Percentiles rank a stretch among this genome's conserved stretches.
phyloP scores from a whole-genome alignment of 1,140 invertebrate species.

The Anoplolepis gracilipes region DNA sequence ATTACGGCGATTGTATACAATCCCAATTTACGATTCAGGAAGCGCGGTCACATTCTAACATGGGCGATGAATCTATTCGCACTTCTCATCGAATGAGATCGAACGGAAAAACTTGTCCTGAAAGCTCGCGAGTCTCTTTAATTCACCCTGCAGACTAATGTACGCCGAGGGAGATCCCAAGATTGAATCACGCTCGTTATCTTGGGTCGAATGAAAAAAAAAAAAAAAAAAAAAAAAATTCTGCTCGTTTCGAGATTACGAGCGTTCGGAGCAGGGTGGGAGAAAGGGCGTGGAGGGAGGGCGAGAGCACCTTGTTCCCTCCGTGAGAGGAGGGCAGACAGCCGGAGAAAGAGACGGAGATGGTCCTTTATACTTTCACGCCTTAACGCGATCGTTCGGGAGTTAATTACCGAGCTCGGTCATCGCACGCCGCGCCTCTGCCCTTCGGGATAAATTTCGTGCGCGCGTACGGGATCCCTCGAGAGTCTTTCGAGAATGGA shows the following conservation, averaged over 20 bases:
- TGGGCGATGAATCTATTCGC: background rate
- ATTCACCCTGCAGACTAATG: slow-evolving; percentile 48
- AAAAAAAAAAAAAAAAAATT: slow-evolving; percentile 44
- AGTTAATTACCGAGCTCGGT: slow-evolving; percentile 73
- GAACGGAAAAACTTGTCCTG: background rate
- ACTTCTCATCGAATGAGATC: background rate
- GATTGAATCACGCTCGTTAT: slow-evolving; percentile 74
- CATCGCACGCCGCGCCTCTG: slow-evolving; percentile 53
- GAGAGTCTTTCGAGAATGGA: slow-evolving; percentile 44
- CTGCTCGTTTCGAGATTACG: slow-evolving; percentile 64
- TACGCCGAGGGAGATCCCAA: slow-evolving; percentile 57
- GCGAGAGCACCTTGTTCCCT: slow-evolving; percentile 6
- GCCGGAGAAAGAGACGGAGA: slow-evolving; percentile 26
- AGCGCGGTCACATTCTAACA: background rate
- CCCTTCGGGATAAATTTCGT: slow-evolving; percentile 65
- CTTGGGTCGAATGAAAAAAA: slow-evolving; percentile 41
- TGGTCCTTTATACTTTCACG: slow-evolving; percentile 72
- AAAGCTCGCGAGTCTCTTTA: slow-evolving; percentile 5
- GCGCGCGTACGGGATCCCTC: slow-evolving; percentile 32
- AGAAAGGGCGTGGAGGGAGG: no score
- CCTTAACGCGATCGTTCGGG: slow-evolving; percentile 73
- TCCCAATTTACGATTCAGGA: slow-evolving; percentile 26
- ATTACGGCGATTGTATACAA: background rate
- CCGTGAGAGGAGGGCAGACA: background rate
- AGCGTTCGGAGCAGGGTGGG: slow-evolving; percentile 1